These are phyloP conservation scores for Pangasius sanitwongsei DNA, from an alignment of 2,797 vertebrate species.

Conservation along the genomic window DNA sequence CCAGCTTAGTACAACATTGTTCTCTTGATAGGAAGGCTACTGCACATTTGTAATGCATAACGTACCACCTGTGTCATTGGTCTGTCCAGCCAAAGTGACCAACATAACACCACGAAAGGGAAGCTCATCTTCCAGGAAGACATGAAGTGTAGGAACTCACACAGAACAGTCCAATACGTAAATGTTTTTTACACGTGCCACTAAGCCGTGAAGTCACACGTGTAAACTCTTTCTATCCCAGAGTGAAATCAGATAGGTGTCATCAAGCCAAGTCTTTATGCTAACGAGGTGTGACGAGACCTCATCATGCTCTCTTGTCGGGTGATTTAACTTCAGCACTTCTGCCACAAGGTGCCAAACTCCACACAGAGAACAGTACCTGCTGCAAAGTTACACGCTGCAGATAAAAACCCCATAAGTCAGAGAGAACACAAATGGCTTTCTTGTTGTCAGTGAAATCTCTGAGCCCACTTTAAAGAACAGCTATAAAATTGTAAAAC, in stretches of 20 bases:
- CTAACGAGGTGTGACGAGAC: conserved; percentile 50
- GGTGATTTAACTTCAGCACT: conserved; percentile 38
- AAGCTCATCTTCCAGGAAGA: conserved; percentile 11
- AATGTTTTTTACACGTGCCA: conserved; percentile 10
- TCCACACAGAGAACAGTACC: conserved; percentile 16
- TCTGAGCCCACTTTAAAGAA: conserved; percentile 16
- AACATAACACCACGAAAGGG: neutral
- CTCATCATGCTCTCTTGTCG: conserved; percentile 36
- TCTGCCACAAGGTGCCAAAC: conserved; percentile 33
- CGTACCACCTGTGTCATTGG: conserved; percentile 12
- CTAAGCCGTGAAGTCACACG: conserved; percentile 21
- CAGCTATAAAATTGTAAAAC: conserved; percentile 47
- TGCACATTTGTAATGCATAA: conserved; percentile 50
- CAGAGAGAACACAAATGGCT: conserved; percentile 46
- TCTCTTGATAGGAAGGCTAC: conserved; percentile 42
- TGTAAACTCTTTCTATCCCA: conserved; percentile 14
- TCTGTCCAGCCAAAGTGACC: conserved; percentile 9
- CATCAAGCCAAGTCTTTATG: conserved; percentile 41
- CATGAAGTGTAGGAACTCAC: conserved; percentile 33
- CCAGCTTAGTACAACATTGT: conserved; percentile 48
- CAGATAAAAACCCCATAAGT: conserved; percentile 16
- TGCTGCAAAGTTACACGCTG: conserved; percentile 1
- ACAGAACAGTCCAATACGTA: neutral
- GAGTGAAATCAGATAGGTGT: conserved; percentile 37
- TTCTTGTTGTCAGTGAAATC: conserved; percentile 34